These are phyloP conservation scores for Pardalotus punctatus DNA, from an alignment of 2,113 vertebrate species.

Conservation along the genomic window DNA sequence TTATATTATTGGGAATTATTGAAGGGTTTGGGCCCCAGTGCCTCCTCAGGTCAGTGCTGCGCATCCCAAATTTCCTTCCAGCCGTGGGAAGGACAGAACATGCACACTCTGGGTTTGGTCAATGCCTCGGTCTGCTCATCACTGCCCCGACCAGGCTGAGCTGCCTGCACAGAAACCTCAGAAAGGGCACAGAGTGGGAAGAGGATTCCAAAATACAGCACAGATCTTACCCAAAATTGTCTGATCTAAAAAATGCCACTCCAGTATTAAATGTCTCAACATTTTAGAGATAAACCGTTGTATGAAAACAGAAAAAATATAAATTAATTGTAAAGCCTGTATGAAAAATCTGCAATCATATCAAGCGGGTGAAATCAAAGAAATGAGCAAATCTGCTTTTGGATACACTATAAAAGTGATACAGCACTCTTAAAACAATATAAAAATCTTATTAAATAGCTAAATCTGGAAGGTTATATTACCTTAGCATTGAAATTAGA, in stretches of 20 bases:
- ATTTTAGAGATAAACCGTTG: rapidly evolving
- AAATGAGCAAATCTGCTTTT: neutral
- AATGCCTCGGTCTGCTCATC: too few relatives aligned
- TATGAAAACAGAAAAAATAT: neutral
- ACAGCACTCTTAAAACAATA: neutral
- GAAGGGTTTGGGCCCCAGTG: neutral
- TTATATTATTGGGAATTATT: neutral
- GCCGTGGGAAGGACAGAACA: neutral
- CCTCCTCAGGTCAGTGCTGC: neutral
- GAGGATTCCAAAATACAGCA: neutral
- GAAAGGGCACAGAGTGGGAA: neutral
- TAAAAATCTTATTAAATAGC: neutral
- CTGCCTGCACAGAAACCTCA: neutral
- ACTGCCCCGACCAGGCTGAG: neutral
- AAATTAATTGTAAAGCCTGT: neutral
- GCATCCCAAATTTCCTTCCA: neutral
- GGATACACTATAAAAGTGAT: neutral
- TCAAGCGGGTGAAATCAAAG: neutral
- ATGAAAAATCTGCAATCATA: neutral
- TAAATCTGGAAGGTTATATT: neutral
- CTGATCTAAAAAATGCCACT: neutral
- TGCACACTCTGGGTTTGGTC: neutral
- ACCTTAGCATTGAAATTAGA: neutral
- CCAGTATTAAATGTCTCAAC: neutral
- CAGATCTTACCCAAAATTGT: neutral